phyloP scores from a whole-genome alignment of 2,113 vertebrate species.

The Tonatia bakeri region DNA sequence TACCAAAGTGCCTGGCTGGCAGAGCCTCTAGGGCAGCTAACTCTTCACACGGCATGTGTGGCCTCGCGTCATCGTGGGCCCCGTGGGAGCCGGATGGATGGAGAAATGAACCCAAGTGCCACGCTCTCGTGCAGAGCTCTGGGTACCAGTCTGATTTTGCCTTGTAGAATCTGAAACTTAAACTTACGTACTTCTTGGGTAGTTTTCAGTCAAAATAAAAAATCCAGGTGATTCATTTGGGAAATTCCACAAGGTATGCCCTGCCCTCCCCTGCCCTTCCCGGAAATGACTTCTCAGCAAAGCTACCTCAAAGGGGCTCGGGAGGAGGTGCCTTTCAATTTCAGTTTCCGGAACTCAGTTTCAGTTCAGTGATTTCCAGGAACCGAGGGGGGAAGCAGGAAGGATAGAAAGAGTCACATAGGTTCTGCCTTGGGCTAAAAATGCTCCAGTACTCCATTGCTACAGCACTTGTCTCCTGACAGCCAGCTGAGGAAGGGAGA shows the following conservation, averaged over 20 bases:
- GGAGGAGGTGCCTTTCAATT: neutral
- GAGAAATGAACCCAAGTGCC: neutral
- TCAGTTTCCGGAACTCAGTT: neutral
- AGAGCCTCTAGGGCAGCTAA: neutral
- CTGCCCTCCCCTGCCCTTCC: neutral
- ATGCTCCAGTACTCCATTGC: neutral
- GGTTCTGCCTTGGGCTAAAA: neutral
- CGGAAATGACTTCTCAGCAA: neutral
- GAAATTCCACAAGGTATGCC: neutral
- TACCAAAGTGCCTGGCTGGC: neutral
- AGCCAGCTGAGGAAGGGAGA: constrained; percentile 8
- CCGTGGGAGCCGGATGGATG: neutral
- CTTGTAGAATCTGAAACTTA: neutral
- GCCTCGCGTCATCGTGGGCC: neutral
- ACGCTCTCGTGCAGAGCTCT: neutral
- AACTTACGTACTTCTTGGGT: neutral
- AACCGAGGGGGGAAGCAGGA: neutral
- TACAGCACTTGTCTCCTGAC: neutral
- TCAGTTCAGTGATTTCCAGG: neutral
- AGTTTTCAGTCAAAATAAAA: neutral
- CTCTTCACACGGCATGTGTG: neutral
- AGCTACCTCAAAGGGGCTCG: fast-evolving
- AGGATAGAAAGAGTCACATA: neutral
- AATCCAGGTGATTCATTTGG: constrained; percentile 28
- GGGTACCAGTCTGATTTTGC: neutral